Evolutionary conservation across 2,113 vertebrate species (phyloP).

Genomic region (Carassius gibelio): DNA sequence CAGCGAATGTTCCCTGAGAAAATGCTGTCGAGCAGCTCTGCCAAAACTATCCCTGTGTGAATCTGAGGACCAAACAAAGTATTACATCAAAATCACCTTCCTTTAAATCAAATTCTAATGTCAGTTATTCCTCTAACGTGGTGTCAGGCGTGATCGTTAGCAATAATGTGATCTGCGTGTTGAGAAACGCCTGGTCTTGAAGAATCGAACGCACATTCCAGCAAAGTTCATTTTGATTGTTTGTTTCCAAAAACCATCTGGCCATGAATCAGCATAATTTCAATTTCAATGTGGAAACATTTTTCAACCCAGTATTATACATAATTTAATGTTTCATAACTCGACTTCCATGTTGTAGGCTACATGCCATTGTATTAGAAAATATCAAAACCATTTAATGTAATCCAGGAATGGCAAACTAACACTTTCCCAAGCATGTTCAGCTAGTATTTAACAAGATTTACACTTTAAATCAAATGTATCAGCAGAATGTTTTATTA

Average conservation of each 20-base stretch:
- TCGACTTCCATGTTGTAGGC: neutral
- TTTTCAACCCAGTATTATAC: no score
- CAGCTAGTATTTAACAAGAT: neutral
- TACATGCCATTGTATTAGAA: neutral
- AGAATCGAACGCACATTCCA: neutral
- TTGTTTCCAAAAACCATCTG: neutral
- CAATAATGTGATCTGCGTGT: neutral
- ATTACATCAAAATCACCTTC: neutral
- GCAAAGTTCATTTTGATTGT: neutral
- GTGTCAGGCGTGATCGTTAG: no score
- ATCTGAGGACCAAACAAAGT: neutral
- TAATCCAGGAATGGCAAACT: neutral
- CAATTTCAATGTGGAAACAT: neutral
- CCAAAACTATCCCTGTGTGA: constrained; percentile 51
- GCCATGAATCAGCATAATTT: neutral
- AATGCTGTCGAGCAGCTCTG: constrained; percentile 50
- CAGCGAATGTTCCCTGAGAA: constrained; percentile 64
- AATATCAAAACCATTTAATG: neutral
- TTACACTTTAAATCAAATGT: constrained; percentile 2
- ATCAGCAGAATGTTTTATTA: constrained; percentile 34
- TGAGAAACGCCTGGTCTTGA: neutral
- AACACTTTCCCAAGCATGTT: constrained; percentile 5
- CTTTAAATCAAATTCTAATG: neutral
- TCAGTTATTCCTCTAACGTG: neutral
- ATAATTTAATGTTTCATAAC: neutral